These are phyloP conservation scores for Chirona hameri DNA, from an alignment of 2,888 invertebrate genomes.

Conservation along the genomic window DNA sequence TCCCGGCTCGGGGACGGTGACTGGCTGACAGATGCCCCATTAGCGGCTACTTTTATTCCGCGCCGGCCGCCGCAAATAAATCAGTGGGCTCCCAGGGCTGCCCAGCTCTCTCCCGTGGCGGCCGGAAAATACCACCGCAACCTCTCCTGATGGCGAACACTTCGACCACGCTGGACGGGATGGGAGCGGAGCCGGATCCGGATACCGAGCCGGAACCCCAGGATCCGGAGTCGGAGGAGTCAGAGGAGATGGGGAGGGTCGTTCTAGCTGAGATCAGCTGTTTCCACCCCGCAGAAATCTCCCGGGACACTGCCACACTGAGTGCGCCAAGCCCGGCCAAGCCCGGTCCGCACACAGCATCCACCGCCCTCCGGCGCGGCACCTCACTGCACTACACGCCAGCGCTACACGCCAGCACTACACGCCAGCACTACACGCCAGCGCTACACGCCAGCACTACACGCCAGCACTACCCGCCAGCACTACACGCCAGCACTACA, in stretches of 20 bases:
- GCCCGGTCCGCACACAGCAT: too few relatives aligned
- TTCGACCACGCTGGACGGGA: not conserved
- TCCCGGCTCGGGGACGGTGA: not conserved
- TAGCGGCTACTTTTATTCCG: not conserved
- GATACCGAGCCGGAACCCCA: not conserved
- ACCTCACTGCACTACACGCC: too few relatives aligned
- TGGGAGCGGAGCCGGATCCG: not conserved
- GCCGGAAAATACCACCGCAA: not conserved
- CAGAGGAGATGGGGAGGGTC: too few relatives aligned
- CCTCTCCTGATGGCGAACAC: not conserved
- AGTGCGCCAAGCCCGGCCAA: too few relatives aligned
- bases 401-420: too few relatives aligned
- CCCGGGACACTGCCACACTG: not conserved
- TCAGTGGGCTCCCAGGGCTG: not conserved
- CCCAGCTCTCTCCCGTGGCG: not conserved
- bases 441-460: too few relatives aligned
- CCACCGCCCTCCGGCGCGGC: too few relatives aligned
- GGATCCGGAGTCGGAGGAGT: not conserved
- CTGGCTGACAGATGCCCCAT: not conserved
- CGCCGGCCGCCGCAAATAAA: not conserved
- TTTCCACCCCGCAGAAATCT: not conserved
- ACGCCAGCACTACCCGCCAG: too few relatives aligned
- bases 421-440: too few relatives aligned
- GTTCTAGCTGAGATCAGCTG: not conserved
- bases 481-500: too few relatives aligned